Evolutionary conservation across 2,888 invertebrate species (phyloP).

Genomic region (Hermaeophaga mercurialis): DNA sequence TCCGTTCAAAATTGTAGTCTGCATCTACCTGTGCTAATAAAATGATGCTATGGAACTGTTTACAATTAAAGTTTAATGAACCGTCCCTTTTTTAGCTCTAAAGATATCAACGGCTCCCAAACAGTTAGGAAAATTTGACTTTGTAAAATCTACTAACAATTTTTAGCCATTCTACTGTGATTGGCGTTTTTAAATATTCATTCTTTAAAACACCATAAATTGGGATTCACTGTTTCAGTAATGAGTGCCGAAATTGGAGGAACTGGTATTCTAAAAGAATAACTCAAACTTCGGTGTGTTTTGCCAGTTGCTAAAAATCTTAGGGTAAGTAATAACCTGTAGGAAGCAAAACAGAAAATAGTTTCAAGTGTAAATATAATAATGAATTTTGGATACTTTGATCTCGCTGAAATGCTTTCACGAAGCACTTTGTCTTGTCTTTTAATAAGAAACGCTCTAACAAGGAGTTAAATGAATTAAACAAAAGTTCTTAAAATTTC

Average conservation of each 20-base stretch:
- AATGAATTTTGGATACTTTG: neutral
- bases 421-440: slow-evolving; percentile 23
- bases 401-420: neutral
- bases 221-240: neutral
- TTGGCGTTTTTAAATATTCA: no score
- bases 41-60: neutral
- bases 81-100: neutral
- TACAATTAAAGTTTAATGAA: neutral
- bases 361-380: slow-evolving; percentile 17
- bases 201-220: no score
- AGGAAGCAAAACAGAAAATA: neutral
- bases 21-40: neutral
- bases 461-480: slow-evolving; percentile 25
- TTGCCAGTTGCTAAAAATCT: slow-evolving; percentile 24
- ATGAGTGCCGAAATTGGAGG: slow-evolving; percentile 11
- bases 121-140: no score
- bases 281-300: slow-evolving; percentile 16
- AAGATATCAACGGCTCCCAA: no score
- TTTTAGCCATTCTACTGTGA: no score
- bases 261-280: slow-evolving; percentile 23
- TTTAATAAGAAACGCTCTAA: slow-evolving; percentile 21
- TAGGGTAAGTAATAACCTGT: slow-evolving; percentile 21
- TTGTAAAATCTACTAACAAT: no score
- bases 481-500: slow-evolving; percentile 8
- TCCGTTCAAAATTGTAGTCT: neutral